These are phyloP conservation scores for Maniola jurtina DNA, from an alignment of 1,140 invertebrate genomes.

Conservation along the genomic window DNA sequence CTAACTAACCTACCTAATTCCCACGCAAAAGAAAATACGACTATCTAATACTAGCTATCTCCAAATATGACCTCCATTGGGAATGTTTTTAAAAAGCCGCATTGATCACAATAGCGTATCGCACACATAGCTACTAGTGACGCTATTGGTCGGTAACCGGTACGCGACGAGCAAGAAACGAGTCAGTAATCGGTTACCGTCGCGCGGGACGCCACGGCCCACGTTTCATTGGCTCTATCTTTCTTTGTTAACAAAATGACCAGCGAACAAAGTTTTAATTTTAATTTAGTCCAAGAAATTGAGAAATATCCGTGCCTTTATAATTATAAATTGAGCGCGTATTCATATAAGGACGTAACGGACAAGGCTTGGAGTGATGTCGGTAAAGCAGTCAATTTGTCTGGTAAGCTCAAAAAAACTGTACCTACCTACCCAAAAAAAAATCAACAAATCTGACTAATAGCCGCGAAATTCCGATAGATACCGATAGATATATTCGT, in stretches of 20 bases:
- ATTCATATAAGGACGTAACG: constrained; percentile 2
- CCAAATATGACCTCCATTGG: too few relatives aligned
- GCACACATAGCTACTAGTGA: not conserved
- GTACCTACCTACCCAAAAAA: too few relatives aligned
- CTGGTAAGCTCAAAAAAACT: not conserved
- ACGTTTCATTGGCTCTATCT: not conserved
- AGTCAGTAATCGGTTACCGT: not conserved
- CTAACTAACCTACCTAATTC: too few relatives aligned
- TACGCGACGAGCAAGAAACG: not conserved
- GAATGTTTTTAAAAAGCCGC: too few relatives aligned
- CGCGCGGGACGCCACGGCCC: not conserved
- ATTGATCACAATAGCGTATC: not conserved
- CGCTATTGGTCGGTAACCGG: constrained; percentile 6
- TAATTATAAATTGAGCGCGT: not conserved
- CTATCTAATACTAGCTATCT: too few relatives aligned
- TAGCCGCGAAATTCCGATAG: too few relatives aligned
- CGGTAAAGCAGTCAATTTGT: not conserved
- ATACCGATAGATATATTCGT: too few relatives aligned
- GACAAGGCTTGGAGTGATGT: constrained; percentile 8
- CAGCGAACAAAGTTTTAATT: constrained; percentile 1
- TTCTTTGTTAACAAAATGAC: not conserved
- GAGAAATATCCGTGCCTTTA: constrained; percentile 3
- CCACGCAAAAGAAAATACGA: too few relatives aligned
- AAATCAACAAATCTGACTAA: too few relatives aligned
- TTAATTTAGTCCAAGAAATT: constrained; percentile 2